These are phyloP conservation scores for Melitaea athalia DNA, from an alignment of 2,888 invertebrate genomes.

Conservation along the genomic window DNA sequence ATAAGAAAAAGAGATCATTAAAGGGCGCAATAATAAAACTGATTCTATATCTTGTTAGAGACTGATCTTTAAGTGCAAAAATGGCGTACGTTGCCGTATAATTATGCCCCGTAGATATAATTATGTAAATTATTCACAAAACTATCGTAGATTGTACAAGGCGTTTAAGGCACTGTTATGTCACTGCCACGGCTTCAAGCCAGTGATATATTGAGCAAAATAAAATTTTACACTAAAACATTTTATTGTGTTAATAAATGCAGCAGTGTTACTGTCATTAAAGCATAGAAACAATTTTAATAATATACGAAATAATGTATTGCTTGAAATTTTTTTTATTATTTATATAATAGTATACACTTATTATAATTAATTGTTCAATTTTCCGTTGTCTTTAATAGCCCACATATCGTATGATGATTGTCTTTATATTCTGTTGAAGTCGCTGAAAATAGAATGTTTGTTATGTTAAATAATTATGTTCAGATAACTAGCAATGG, in stretches of 20 bases:
- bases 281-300: too few species aligned
- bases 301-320: neutral
- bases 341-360: too few species aligned
- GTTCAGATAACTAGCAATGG: too few species aligned
- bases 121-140: conserved; percentile 17
- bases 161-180: conserved; percentile 24
- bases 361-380: too few species aligned
- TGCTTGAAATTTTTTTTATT: neutral
- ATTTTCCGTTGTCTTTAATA: too few species aligned
- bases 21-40: conserved; percentile 2
- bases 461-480: too few species aligned
- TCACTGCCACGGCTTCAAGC: conserved; percentile 61
- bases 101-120: conserved; percentile 21
- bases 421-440: too few species aligned
- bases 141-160: conserved; percentile 20
- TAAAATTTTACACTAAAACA: conserved; percentile 11
- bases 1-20: neutral
- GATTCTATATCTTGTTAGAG: conserved; percentile 23
- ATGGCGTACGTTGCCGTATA: neutral
- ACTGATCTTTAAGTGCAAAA: conserved; percentile 24
- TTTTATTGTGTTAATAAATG: neutral
- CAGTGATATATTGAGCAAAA: conserved; percentile 50
- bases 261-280: neutral
- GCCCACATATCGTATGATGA: too few species aligned
- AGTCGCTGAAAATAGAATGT: too few species aligned